Evolutionary conservation across 2,797 vertebrate species (phyloP), one percentile per base, ranked within the genome.

Genomic region (Pogoniulus pusillus): DNA sequence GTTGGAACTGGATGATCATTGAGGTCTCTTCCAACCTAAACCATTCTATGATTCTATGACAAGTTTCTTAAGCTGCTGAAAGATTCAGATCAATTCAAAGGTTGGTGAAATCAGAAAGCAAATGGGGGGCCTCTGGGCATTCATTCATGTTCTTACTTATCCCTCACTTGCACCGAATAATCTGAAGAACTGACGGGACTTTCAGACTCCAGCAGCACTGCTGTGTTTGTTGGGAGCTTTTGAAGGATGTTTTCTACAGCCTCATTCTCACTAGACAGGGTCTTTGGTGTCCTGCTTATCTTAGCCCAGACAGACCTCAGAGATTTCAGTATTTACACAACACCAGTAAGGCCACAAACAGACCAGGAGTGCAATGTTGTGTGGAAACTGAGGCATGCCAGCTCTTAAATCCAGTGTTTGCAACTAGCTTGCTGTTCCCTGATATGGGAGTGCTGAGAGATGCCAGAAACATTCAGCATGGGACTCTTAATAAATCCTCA

Each of bases 231-330:
- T 82, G 34, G 64, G 78, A 91, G 87, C 87, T 64, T 93, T 95
- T 81, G 87, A 89, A 87, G 76, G 73, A 91, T 10, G 78, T 75
- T 88, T 82, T 64, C 70, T 78, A 93, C 39, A 17, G 45, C 88
- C 86, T 87, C 75, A 18, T 91, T 94, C 72, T 72, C 94, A 89
- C 74, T 91, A 92, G 83, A 73, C 78, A 92, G 83, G 29, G 78
- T 82, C 85, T 96, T 83, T 96, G 95, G 89, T 91, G 94, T 96
- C 79, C 74, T 78, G 72, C 68, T 90, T 65, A 87, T 58, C 37
- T 91, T 93, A 82, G 72, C 80, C 60, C 53, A 80, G 62, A 45
- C 77, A 92, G 96, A 93, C 91, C 94, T 71, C 54, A 86, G 72
- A 89, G 90, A 93, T 47, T 85, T 90, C 88, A 78, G 35, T 68